Conservation (phyloP, 2,113 vertebrate species). For the Podilymbus podiceps region DNA sequence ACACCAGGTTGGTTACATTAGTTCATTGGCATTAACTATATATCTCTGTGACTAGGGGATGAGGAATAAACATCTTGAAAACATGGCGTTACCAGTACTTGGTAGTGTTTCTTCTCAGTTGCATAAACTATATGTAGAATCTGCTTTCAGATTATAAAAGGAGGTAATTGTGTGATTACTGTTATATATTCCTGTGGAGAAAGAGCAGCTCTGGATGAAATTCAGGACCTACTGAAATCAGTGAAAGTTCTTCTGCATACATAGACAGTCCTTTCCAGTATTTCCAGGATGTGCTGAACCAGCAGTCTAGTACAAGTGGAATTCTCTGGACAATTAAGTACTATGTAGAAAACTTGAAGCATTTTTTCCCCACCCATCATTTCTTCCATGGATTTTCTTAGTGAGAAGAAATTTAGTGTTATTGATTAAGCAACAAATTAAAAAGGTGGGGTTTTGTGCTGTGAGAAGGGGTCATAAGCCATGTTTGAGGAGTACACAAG, state of each 20-base stretch:
- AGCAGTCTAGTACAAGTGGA: background rate
- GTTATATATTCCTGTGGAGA: background rate
- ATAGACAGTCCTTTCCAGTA: background rate
- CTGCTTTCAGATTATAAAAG: background rate
- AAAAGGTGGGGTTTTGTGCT: background rate
- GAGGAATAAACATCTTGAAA: background rate
- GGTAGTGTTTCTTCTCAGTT: background rate
- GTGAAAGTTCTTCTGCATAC: background rate
- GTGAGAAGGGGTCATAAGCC: background rate
- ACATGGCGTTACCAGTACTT: background rate
- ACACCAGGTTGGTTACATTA: background rate
- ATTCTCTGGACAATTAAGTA: background rate
- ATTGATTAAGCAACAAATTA: constrained; percentile 10
- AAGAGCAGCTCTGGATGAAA: background rate
- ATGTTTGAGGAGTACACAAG: background rate
- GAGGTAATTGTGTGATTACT: background rate
- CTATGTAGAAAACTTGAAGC: background rate
- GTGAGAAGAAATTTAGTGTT: background rate
- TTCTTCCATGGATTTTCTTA: background rate
- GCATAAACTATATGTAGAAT: background rate
- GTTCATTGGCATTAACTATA: background rate
- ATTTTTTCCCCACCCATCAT: background rate
- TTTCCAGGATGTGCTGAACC: background rate
- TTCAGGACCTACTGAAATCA: background rate
- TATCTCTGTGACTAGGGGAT: background rate